Base-by-base conservation (phyloP, 1,140 invertebrate genomes). In the Pantala flavescens region DNA sequence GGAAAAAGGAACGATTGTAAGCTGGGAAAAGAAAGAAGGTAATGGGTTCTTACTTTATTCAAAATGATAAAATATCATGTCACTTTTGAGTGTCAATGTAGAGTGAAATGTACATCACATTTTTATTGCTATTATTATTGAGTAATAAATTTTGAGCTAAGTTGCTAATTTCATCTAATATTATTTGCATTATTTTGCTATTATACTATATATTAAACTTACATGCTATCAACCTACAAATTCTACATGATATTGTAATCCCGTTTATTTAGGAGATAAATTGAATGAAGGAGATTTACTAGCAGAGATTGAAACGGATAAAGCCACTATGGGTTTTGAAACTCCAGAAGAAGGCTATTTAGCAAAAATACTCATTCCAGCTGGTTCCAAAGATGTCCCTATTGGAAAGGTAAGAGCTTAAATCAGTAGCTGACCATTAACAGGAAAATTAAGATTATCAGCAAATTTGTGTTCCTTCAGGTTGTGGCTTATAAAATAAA, bases 241-340 rank as follows among this genome's bases (percentile, higher is more conserved):
- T 7, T 24, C 42, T 73, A 77, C 19, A 73, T 77, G 16, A 55
- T 36, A 36, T 36, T 36, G 9, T 36, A 2, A 36, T 36, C 9
- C 9, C 9, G 28, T 24, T 76, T 63, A 78, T 81, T 5, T 63
- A 84, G 83, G 89, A 72, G 88, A 90, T 75, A 84, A 87, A 77
- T 81, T 86, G 71, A 90, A 88, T 79, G 91, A 93, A 82, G 91
- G 93, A 79, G 98, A 99, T 82, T 82, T 99, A 7, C 84, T 99
- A 70, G 98, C 97, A 77, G 98, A 99, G 87, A 99, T 99, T 81
- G 98, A 99, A 87, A 99, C 98, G 7, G 98, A 99, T 80, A 99
- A 99, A 85, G 98, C 98, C 0, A 99, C 97, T 0, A 99, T 99
- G 97, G 98, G 96, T 0, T 99, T 99, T 84, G 98, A 99, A 84